Evolutionary conservation across 2,113 vertebrate genomes (phyloP).

Genomic region (Pelusios castaneus): DNA sequence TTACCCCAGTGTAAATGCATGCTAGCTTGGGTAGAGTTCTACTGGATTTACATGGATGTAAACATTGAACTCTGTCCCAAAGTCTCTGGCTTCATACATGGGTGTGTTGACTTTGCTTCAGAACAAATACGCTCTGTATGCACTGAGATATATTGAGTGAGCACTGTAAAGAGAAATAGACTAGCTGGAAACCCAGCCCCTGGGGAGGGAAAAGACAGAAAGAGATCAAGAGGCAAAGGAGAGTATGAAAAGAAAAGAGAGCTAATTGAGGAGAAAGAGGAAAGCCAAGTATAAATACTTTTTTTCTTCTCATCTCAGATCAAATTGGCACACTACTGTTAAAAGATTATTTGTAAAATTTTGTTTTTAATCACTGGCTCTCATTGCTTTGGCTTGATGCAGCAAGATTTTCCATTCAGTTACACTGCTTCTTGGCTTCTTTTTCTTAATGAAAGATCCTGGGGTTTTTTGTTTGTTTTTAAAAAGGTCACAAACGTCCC

Average conservation of each 20-base stretch:
- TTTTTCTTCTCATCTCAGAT: conserved; percentile 15
- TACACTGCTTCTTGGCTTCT: background rate
- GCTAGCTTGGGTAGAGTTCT: background rate
- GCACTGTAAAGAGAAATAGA: background rate
- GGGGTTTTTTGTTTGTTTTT: background rate
- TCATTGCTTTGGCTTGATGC: background rate
- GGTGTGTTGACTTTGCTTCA: conserved; percentile 7
- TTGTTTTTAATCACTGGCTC: background rate
- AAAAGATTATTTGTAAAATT: background rate
- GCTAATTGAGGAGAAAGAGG: background rate
- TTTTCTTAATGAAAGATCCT: background rate
- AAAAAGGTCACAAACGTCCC: background rate
- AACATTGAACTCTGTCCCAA: background rate
- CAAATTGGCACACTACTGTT: background rate
- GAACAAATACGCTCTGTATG: conserved; percentile 6
- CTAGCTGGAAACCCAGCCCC: background rate
- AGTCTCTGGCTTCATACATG: background rate
- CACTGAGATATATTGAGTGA: background rate
- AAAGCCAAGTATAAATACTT: conserved; percentile 20
- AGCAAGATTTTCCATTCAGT: background rate
- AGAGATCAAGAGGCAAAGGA: background rate
- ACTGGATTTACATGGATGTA: background rate
- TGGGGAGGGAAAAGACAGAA: background rate
- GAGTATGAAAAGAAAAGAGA: background rate
- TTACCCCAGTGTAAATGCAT: background rate